Evolutionary conservation across 2,888 invertebrate species (phyloP).

Genomic region (Eristalinus sepulchralis): DNA sequence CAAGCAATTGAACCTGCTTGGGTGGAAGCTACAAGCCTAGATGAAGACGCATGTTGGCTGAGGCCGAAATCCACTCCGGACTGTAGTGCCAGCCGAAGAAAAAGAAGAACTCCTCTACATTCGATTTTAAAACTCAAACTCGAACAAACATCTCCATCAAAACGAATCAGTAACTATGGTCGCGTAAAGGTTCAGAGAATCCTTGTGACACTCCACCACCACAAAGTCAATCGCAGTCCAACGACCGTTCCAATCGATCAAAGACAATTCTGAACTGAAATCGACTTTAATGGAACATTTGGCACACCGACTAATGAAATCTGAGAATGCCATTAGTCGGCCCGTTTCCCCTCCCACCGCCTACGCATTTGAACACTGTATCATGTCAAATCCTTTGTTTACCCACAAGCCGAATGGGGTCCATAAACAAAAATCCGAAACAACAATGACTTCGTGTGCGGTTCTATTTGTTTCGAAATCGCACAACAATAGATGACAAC

Average conservation of each 20-base stretch:
- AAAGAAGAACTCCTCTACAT: too few relatives aligned
- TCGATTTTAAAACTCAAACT: too few relatives aligned
- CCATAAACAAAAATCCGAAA: conserved; percentile 38
- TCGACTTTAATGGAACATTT: conserved; percentile 16
- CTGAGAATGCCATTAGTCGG: conserved; percentile 58
- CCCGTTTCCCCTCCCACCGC: background rate
- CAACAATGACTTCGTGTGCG: conserved; percentile 17
- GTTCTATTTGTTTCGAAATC: conserved; percentile 47
- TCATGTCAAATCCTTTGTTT: conserved; percentile 63
- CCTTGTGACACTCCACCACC: too few relatives aligned
- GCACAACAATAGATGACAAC: conserved; percentile 47
- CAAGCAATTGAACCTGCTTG: too few relatives aligned
- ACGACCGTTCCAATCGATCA: background rate
- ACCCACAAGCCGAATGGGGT: conserved; percentile 24
- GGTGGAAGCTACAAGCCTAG: too few relatives aligned
- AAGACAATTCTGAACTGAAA: conserved; percentile 40
- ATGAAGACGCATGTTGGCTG: too few relatives aligned
- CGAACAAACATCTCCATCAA: too few relatives aligned
- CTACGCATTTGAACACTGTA: conserved; percentile 4
- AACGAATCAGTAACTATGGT: too few relatives aligned
- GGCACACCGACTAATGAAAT: conserved; percentile 45
- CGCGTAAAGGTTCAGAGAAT: too few relatives aligned
- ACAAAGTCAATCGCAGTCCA: background rate
- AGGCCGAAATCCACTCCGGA: too few relatives aligned
- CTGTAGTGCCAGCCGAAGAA: too few relatives aligned